phyloP scores from a whole-genome alignment of 2,113 vertebrate species.

The Larimichthys crocea region DNA sequence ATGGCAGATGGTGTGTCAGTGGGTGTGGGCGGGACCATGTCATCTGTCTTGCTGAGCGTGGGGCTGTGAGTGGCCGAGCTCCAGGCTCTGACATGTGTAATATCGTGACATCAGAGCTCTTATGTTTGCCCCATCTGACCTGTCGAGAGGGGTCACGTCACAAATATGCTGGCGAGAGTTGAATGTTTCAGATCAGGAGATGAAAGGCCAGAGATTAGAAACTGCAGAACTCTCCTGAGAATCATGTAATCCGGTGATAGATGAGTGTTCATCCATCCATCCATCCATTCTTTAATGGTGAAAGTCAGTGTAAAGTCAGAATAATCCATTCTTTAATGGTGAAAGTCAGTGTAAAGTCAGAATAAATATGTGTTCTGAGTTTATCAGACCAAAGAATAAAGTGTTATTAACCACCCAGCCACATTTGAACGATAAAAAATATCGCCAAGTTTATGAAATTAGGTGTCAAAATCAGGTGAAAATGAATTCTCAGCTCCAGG shows the following conservation, averaged over 20 bases:
- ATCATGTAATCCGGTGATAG: neutral
- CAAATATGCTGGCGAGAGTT: neutral
- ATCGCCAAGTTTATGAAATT: too few species aligned
- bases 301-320: too few species aligned
- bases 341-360: too few species aligned
- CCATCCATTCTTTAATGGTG: neutral
- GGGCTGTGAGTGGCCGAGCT: conserved; percentile 62
- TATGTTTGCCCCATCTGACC: conserved; percentile 42
- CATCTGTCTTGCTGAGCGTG: conserved; percentile 60
- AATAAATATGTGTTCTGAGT: too few species aligned
- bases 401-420: too few species aligned
- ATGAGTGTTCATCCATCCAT: neutral
- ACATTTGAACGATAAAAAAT: too few species aligned
- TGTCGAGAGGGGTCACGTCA: conserved; percentile 45
- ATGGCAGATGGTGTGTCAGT: conserved; percentile 75
- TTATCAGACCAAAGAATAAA: too few species aligned
- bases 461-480: too few species aligned
- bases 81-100: conserved; percentile 63
- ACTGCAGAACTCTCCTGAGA: neutral
- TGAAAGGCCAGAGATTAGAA: neutral
- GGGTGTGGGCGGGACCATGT: conserved; percentile 74
- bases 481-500: too few species aligned
- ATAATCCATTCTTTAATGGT: too few species aligned
- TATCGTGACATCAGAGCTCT: conserved; percentile 56
- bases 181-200: neutral